These are phyloP conservation scores for Anguilla japonica DNA, from an alignment of 2,113 vertebrate species.

Conservation along the genomic window DNA sequence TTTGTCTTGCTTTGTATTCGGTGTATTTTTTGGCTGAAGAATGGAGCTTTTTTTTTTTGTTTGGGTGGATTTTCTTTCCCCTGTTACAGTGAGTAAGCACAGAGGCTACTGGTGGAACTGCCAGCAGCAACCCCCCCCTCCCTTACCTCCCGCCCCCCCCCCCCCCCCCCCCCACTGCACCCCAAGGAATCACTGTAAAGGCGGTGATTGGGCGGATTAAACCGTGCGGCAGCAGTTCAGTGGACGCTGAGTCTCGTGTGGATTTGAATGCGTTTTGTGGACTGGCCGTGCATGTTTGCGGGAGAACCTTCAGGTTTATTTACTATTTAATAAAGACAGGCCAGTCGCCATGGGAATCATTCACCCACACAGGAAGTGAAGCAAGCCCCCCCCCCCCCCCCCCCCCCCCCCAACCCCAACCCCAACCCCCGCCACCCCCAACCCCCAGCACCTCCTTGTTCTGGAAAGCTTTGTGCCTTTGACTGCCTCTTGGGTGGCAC, in stretches of 20 bases:
- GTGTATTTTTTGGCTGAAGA: slow-evolving; percentile 6
- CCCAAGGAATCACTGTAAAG: background rate
- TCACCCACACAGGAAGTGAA: background rate
- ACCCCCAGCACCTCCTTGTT: background rate
- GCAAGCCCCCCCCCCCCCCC: slow-evolving; percentile 11
- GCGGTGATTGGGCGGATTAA: slow-evolving; percentile 33
- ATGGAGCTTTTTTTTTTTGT: background rate
- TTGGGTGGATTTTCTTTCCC: slow-evolving; percentile 6
- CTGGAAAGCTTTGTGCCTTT: background rate
- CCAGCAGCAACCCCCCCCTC: background rate
- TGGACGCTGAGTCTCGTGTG: background rate
- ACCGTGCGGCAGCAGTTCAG: slow-evolving; percentile 7
- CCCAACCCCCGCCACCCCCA: background rate
- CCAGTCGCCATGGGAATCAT: slow-evolving; percentile 7
- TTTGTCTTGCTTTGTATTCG: slow-evolving; percentile 8
- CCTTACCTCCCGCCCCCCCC: no score
- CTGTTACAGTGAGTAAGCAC: slow-evolving; percentile 15
- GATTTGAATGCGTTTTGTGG: background rate
- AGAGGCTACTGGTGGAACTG: background rate
- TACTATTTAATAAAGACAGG: slow-evolving; percentile 27
- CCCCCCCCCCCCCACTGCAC: background rate
- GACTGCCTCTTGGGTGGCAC: background rate
- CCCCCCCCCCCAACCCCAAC: background rate
- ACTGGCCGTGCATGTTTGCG: no score
- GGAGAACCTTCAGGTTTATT: slow-evolving; percentile 26